Conservation (phyloP, 1,140 invertebrate species). For the Galleria mellonella region DNA sequence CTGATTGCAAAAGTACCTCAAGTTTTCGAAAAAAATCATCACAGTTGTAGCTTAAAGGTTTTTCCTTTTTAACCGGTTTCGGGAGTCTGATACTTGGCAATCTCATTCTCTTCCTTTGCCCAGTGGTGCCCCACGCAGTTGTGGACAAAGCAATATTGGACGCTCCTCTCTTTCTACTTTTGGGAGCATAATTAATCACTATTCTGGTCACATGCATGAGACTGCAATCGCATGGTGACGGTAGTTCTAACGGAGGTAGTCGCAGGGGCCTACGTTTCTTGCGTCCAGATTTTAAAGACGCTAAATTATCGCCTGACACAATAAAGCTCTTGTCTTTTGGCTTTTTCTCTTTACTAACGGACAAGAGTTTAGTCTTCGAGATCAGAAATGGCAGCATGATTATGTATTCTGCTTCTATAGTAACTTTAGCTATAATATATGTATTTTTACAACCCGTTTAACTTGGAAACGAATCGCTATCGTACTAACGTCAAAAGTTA, state of each 20-base stretch:
- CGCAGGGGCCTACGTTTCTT: conserved; percentile 27
- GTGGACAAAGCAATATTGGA: conserved; percentile 48
- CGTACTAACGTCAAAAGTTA: not conserved
- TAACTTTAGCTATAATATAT: not conserved
- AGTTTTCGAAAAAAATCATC: conserved; percentile 63
- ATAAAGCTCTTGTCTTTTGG: conserved; percentile 26
- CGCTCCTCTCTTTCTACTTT: conserved; percentile 39
- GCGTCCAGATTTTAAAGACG: conserved; percentile 21
- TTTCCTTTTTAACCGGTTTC: conserved; percentile 33
- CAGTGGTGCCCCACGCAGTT: conserved; percentile 36
- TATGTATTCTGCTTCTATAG: too few relatives aligned
- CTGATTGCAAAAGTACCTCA: conserved; percentile 36
- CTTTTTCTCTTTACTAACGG: conserved; percentile 35
- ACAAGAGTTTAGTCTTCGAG: conserved; percentile 50
- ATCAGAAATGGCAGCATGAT: conserved; percentile 51
- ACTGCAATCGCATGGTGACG: conserved; percentile 36
- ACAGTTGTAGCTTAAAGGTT: conserved; percentile 30
- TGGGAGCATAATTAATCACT: conserved; percentile 46
- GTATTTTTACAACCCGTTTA: not conserved
- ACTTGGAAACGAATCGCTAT: not conserved
- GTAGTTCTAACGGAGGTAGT: conserved; percentile 15
- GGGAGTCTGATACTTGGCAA: conserved; percentile 33
- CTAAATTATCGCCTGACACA: conserved; percentile 29
- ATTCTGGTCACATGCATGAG: conserved; percentile 50
- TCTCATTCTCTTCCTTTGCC: conserved; percentile 43